phyloP scores from a whole-genome alignment of 2,888 invertebrate species.

The Eupithecia vulgata region DNA sequence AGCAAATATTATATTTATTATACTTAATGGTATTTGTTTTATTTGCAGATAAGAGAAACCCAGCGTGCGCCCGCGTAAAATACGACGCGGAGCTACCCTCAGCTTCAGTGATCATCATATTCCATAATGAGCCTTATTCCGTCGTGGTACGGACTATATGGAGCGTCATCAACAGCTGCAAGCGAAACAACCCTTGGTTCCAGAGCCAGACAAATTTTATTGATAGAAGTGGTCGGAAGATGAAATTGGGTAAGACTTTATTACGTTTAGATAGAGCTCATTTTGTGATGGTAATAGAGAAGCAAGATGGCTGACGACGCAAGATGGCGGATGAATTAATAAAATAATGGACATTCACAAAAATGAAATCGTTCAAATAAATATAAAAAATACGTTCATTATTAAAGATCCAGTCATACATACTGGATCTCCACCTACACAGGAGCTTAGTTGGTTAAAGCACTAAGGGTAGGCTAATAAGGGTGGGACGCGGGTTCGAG shows the following conservation, averaged over 20 bases:
- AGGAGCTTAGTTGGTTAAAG: no score
- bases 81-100: slow-evolving; percentile 86
- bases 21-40: not conserved
- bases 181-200: slow-evolving; percentile 69
- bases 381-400: no score
- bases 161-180: slow-evolving; percentile 93
- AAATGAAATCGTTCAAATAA: no score
- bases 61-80: slow-evolving; percentile 67
- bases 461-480: no score
- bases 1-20: no score
- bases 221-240: slow-evolving; percentile 58
- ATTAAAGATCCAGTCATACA: no score
- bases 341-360: no score
- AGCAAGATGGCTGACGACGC: not conserved
- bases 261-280: not conserved
- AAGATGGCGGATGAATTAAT: not conserved
- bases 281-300: not conserved
- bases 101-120: slow-evolving; percentile 93
- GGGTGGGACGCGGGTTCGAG: no score
- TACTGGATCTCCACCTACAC: no score
- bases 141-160: slow-evolving; percentile 93
- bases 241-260: slow-evolving; percentile 60
- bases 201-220: slow-evolving; percentile 60
- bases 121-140: slow-evolving; percentile 96
- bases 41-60: slow-evolving; percentile 68